Evolutionary conservation across 2,797 vertebrate species (phyloP).

Genomic region (Podargus strigoides): DNA sequence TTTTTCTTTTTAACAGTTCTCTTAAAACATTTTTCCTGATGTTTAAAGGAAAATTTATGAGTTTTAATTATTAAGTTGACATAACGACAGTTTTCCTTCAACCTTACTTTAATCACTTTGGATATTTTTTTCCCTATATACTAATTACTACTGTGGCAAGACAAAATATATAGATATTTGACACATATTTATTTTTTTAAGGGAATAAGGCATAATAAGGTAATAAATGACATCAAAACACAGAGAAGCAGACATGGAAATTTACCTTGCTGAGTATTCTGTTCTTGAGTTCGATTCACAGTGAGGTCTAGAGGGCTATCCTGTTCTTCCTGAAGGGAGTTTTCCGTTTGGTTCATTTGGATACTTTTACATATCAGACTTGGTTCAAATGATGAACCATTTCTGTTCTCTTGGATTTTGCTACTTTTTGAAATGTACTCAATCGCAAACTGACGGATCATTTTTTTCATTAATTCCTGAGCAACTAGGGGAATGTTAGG

Average conservation of each 20-base stretch:
- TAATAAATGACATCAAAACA: background rate
- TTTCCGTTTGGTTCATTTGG: constrained; percentile 80
- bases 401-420: constrained; percentile 85
- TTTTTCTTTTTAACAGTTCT: background rate
- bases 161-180: background rate
- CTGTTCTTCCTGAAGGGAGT: constrained; percentile 81
- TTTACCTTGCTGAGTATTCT: constrained; percentile 85
- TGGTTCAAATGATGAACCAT: constrained; percentile 80
- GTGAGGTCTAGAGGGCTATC: constrained; percentile 96
- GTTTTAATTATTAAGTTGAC: background rate
- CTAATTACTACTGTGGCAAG: background rate
- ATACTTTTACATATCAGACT: constrained; percentile 81
- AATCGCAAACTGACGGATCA: constrained; percentile 97
- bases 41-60: background rate
- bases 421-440: constrained; percentile 96
- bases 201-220: background rate
- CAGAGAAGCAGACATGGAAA: background rate
- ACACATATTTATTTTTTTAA: background rate
- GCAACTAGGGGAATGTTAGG: constrained; percentile 95
- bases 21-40: background rate
- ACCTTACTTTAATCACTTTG: background rate
- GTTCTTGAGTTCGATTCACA: constrained; percentile 85
- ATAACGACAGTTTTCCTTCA: background rate
- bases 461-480: constrained; percentile 99
- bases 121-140: background rate